Conservation (phyloP, 2,797 vertebrate genomes). For the Chrysocyon brachyurus region DNA sequence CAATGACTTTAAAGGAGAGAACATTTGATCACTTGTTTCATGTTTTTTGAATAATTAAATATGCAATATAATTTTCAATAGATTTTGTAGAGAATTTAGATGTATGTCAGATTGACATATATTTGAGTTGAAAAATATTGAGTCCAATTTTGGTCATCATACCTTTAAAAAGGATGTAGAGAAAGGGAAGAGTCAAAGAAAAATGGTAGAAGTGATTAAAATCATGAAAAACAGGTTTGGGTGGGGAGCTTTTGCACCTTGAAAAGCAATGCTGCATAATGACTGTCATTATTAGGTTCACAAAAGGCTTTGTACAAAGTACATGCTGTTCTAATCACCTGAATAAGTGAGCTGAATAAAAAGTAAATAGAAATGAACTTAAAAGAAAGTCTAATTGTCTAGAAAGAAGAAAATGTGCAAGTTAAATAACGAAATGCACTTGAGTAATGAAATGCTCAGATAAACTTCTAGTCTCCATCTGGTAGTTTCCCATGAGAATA, state of each 20-base stretch:
- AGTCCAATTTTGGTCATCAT: background rate
- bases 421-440: background rate
- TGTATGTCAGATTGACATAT: background rate
- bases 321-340: background rate
- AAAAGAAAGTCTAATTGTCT: constrained; percentile 26
- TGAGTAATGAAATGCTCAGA: background rate
- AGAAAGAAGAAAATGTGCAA: constrained; percentile 57
- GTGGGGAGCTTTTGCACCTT: background rate
- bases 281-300: background rate
- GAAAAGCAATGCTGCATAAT: constrained; percentile 30
- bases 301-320: background rate
- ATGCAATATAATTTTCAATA: background rate
- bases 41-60: constrained; percentile 5
- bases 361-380: constrained; percentile 8
- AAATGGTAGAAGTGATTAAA: constrained; percentile 16
- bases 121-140: background rate
- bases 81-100: constrained; percentile 20
- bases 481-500: constrained; percentile 36
- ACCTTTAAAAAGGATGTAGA: background rate
- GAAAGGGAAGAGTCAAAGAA: background rate
- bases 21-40: background rate
- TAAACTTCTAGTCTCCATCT: constrained; percentile 11
- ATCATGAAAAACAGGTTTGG: background rate
- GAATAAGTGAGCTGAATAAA: constrained; percentile 41
- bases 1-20: background rate